Evolutionary conservation across 1,140 invertebrate genomes (phyloP).

Genomic region (Zophobas atratus): DNA sequence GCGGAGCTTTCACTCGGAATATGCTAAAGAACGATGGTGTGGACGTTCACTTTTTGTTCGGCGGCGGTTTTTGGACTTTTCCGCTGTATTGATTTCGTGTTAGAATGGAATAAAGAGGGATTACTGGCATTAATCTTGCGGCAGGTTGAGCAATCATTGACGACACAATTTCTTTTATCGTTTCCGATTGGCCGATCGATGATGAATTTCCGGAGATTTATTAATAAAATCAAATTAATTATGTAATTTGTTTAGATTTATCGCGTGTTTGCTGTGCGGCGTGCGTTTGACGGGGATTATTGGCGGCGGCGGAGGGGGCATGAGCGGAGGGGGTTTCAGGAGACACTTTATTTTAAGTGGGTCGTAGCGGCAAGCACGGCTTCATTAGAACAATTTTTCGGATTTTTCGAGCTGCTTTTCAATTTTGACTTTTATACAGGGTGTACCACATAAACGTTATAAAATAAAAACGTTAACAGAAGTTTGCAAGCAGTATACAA

Average conservation of each 20-base stretch:
- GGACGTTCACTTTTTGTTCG: conserved; percentile 4
- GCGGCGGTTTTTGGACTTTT: background rate
- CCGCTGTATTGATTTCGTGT: background rate
- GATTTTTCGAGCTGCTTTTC: too few species aligned
- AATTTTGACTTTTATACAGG: too few species aligned
- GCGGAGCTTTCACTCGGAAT: conserved; percentile 40
- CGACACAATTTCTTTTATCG: background rate
- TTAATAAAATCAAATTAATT: background rate
- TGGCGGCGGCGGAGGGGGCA: too few species aligned
- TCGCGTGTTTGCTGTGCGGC: background rate
- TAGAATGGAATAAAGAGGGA: background rate
- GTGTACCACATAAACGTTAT: too few species aligned
- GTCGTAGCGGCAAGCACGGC: too few species aligned
- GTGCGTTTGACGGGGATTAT: too few species aligned
- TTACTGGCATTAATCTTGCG: background rate
- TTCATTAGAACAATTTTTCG: too few species aligned
- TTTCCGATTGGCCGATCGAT: background rate
- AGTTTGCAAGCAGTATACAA: too few species aligned
- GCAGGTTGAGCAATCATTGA: background rate
- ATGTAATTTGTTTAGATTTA: background rate
- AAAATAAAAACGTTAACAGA: too few species aligned
- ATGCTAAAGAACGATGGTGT: background rate
- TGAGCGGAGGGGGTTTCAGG: too few species aligned
- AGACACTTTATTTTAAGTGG: too few species aligned
- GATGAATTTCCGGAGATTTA: background rate